Percentiles rank a stretch among this genome's conserved stretches.
Conservation (phyloP, 2,888 invertebrate species). For the Tipula lateralis region DNA sequence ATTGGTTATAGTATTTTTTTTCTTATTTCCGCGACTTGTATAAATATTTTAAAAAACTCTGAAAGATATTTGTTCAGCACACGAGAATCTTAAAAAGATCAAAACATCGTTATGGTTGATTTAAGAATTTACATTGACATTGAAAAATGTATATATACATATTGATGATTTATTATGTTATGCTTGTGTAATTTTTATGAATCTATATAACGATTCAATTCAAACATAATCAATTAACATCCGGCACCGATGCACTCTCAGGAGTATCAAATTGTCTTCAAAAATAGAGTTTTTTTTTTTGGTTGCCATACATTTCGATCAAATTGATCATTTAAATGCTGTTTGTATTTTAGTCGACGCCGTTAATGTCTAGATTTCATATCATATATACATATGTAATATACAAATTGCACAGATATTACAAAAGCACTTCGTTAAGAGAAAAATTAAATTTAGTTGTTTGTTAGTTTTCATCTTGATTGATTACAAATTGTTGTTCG, state of each 20-base stretch:
- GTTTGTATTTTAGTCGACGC: neutral
- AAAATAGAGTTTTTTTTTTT: neutral
- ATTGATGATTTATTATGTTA: neutral
- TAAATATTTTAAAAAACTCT: neutral
- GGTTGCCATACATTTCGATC: neutral
- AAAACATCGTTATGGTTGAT: neutral
- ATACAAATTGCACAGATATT: conserved; percentile 3
- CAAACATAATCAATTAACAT: neutral
- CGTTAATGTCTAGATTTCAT: neutral
- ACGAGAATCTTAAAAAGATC: neutral
- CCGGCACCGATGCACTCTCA: neutral
- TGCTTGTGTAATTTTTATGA: neutral
- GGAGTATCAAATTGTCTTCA: neutral
- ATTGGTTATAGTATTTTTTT: neutral
- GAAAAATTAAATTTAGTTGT: neutral
- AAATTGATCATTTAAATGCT: neutral
- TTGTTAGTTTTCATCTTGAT: neutral
- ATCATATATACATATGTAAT: neutral
- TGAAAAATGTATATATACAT: neutral
- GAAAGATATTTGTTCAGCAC: neutral
- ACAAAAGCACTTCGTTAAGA: neutral
- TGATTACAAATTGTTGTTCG: neutral
- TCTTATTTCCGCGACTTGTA: neutral
- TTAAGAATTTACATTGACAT: neutral
- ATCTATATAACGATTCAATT: neutral